A percentile compares a stretch with the other conserved stretches of the same genome.
These are phyloP conservation scores for Salmo trutta DNA, from an alignment of 2,797 vertebrate species.

Conservation along the genomic window DNA sequence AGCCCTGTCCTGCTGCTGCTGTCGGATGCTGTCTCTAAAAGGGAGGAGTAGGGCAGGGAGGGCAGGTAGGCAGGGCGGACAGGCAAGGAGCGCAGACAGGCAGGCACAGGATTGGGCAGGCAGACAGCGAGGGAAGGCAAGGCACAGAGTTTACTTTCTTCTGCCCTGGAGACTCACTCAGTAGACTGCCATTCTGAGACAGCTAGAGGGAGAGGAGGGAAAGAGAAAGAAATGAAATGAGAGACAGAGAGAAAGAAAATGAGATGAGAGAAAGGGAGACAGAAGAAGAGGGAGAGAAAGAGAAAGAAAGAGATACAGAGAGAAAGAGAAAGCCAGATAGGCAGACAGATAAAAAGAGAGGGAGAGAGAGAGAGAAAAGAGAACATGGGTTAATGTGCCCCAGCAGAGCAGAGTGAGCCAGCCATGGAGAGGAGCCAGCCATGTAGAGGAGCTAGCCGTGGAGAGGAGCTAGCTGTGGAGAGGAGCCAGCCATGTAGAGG, in stretches of 20 bases:
- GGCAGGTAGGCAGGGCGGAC: slow-evolving; percentile 47
- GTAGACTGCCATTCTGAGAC: not conserved
- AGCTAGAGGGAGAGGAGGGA: slow-evolving; percentile 24
- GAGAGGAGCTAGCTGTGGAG: slow-evolving; percentile 13
- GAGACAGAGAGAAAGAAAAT: slow-evolving; percentile 4
- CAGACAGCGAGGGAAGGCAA: slow-evolving; percentile 31
- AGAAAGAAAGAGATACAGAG: slow-evolving; percentile 20
- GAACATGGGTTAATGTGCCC: slow-evolving; percentile 47
- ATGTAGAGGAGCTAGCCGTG: slow-evolving; percentile 8
- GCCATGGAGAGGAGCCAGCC: slow-evolving; percentile 9
- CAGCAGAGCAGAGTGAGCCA: slow-evolving; percentile 20
- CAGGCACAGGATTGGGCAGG: slow-evolving; percentile 53
- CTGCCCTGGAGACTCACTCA: not conserved
- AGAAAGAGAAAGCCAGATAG: slow-evolving; percentile 11
- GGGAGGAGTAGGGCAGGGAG: slow-evolving; percentile 41
- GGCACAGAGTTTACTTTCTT: not conserved
- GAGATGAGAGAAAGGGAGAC: slow-evolving; percentile 13
- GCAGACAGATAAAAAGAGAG: slow-evolving; percentile 12
- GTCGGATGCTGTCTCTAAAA: slow-evolving; percentile 50
- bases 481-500: slow-evolving; percentile 16
- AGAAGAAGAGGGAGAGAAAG: slow-evolving; percentile 33
- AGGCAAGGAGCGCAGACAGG: not conserved
- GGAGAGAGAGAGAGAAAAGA: slow-evolving; percentile 42
- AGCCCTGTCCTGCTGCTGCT: slow-evolving; percentile 40
- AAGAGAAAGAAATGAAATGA: slow-evolving; percentile 10